phyloP scores from a whole-genome alignment of 1,140 invertebrate species.

The Plectrocnemia conspersa region DNA sequence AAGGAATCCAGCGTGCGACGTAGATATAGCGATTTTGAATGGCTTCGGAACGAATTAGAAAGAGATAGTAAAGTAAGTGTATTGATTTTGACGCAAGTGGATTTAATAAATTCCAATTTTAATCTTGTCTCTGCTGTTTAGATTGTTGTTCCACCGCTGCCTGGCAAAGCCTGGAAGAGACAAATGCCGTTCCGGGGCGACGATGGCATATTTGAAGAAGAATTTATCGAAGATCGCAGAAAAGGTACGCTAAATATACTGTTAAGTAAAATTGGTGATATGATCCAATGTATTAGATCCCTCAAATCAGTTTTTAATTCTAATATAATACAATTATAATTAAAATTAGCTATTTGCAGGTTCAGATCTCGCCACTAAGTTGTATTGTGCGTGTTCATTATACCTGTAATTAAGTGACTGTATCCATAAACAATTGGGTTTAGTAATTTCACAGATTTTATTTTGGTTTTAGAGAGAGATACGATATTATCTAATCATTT shows the following conservation, averaged over 20 bases:
- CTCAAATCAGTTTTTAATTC: no score
- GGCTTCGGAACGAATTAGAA: slow-evolving; percentile 97
- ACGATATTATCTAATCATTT: no score
- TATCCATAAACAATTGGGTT: no score
- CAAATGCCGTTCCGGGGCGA: slow-evolving; percentile 97
- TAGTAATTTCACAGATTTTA: no score
- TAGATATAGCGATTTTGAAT: slow-evolving; percentile 99
- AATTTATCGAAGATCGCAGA: slow-evolving; percentile 97
- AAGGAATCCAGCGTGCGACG: slow-evolving; percentile 97
- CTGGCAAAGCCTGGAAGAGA: slow-evolving; percentile 97
- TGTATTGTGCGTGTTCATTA: no score
- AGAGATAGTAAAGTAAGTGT: slow-evolving; percentile 91
- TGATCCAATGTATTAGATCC: no score
- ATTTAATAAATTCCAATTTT: slow-evolving; percentile 8
- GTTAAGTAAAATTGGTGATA: no score
- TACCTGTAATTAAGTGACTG: no score
- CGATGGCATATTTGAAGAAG: slow-evolving; percentile 99
- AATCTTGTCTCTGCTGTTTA: slow-evolving; percentile 42
- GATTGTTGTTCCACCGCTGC: slow-evolving; percentile 97
- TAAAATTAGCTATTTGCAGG: no score
- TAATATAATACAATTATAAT: no score
- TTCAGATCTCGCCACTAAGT: no score
- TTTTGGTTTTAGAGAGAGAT: no score
- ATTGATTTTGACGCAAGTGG: neutral
- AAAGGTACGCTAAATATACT: slow-evolving; percentile 58